Conservation (phyloP, 2,888 invertebrate genomes). For the Ochropleura leucogaster region DNA sequence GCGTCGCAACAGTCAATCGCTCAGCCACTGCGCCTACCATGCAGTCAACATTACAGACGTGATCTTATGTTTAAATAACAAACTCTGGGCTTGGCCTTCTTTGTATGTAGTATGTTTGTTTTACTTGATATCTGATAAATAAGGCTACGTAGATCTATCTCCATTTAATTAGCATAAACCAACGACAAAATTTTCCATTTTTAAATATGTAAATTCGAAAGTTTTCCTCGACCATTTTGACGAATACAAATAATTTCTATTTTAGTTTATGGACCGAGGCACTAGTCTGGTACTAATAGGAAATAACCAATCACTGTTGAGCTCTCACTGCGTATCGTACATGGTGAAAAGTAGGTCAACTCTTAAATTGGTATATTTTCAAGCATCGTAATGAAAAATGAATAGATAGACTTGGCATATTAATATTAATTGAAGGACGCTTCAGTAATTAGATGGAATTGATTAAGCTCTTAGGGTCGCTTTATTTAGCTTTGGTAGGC, state of each 20-base stretch:
- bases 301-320: constrained; percentile 33
- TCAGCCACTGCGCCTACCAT: too few relatives aligned
- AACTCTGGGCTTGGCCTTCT: neutral
- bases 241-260: constrained; percentile 14
- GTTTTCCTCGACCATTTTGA: constrained; percentile 8
- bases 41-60: too few relatives aligned
- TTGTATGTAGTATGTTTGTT: neutral
- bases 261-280: constrained; percentile 14
- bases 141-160: neutral
- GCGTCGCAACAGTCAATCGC: too few relatives aligned
- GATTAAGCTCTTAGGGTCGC: constrained; percentile 13
- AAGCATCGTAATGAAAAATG: constrained; percentile 31
- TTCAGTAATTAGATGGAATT: constrained; percentile 20
- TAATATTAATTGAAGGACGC: constrained; percentile 29
- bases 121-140: neutral
- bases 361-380: constrained; percentile 40
- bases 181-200: neutral
- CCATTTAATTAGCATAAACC: neutral
- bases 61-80: neutral
- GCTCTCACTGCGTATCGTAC: constrained; percentile 12
- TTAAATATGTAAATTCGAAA: constrained; percentile 15
- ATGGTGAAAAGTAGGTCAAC: constrained; percentile 25
- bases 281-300: constrained; percentile 34
- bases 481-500: constrained; percentile 8
- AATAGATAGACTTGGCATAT: constrained; percentile 11